These are phyloP conservation scores for Eulemur coronatus DNA, from an alignment of 2,797 vertebrate species.

Conservation along the genomic window DNA sequence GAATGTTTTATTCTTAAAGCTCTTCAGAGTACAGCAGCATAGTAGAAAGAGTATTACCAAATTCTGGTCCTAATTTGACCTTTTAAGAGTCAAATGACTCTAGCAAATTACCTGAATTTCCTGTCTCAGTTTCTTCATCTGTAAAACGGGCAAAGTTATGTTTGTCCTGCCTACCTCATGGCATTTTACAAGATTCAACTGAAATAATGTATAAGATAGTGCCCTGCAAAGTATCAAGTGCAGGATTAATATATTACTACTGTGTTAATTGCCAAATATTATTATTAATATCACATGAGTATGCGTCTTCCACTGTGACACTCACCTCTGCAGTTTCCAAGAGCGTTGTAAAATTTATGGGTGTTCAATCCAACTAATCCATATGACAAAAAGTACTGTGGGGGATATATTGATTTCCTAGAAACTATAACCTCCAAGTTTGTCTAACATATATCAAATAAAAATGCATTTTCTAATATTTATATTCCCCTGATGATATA, in stretches of 20 bases:
- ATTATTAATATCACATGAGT: neutral
- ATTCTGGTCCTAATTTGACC: neutral
- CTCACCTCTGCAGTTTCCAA: neutral
- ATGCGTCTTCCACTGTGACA: too few species aligned
- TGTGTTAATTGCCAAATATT: rapidly evolving
- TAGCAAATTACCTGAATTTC: neutral
- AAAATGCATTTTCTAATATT: neutral
- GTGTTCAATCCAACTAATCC: neutral
- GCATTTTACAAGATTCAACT: neutral
- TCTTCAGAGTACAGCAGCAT: neutral
- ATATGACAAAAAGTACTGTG: neutral
- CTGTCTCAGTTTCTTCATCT: neutral
- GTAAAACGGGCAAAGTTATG: neutral
- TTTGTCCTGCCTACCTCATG: rapidly evolving
- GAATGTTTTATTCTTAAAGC: neutral
- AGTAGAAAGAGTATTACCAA: neutral
- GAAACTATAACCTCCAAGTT: neutral
- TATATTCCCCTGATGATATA: neutral
- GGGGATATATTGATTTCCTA: neutral
- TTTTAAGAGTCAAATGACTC: neutral
- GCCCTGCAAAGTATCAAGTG: neutral
- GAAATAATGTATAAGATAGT: neutral
- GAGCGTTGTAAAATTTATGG: neutral
- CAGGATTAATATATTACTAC: neutral
- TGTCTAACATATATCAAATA: neutral